phyloP scores from a whole-genome alignment of 1,140 invertebrate genomes.

The Euura saliciscinereae region DNA sequence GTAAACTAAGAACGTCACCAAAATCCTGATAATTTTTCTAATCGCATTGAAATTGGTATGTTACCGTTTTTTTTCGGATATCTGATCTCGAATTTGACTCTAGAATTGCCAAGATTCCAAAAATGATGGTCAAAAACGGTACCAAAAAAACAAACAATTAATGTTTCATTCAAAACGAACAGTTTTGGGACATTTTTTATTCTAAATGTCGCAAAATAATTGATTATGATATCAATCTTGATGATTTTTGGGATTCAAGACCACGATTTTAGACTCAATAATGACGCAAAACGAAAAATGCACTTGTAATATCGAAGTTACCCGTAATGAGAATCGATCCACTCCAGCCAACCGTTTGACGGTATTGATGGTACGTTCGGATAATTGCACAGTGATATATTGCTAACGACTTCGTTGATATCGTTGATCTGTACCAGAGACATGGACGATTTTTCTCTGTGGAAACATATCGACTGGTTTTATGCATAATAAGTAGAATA shows the following conservation, averaged over 20 bases:
- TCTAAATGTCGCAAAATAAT: not conserved
- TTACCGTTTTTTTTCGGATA: no score
- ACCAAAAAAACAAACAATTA: no score
- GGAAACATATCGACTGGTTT: slow-evolving; percentile 26
- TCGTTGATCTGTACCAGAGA: slow-evolving; percentile 54
- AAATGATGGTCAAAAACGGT: no score
- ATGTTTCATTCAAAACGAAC: no score
- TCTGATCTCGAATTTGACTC: no score
- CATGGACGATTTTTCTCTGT: slow-evolving; percentile 53
- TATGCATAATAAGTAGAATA: not conserved
- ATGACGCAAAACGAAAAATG: slow-evolving; percentile 36
- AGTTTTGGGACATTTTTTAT: not conserved
- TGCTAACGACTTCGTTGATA: slow-evolving; percentile 53
- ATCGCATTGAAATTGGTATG: no score
- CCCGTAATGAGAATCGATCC: slow-evolving; percentile 61
- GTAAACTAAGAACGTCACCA: no score
- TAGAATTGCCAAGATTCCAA: no score
- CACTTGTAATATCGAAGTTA: slow-evolving; percentile 31
- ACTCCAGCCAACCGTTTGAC: slow-evolving; percentile 59
- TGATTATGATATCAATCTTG: no score
- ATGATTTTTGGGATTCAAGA: no score
- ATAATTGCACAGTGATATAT: slow-evolving; percentile 58
- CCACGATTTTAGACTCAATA: no score
- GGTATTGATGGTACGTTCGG: slow-evolving; percentile 60
- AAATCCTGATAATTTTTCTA: no score